Evolutionary conservation across 2,797 vertebrate genomes (phyloP), one percentile per base, ranked within the genome.

Genomic region (Tachyglossus aculeatus): DNA sequence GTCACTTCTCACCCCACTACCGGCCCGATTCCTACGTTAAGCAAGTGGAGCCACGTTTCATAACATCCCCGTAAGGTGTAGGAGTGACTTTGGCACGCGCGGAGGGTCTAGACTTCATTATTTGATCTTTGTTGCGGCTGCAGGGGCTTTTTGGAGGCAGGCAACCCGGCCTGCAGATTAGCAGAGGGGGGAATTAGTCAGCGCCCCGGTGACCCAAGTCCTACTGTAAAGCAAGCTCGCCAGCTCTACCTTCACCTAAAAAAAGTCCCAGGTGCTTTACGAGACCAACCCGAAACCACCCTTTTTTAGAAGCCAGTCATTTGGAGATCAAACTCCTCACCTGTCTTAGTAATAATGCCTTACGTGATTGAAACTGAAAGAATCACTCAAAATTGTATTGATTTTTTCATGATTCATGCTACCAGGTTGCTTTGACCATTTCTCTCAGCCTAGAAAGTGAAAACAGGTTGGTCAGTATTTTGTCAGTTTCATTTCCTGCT

Each of bases 201-300:
- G 58, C 80, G 27, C 67, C 55, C 70, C 70, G 16, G 9, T 37
- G 18, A 37, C 22, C 53, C 21, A n/a, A 53, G 22, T 24, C 25
- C 38, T 40, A 29, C 43, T 14, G 31, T 51, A 25, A 47, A n/a
- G n/a, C n/a, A n/a, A 37, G 36, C 38, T 54, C 41, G 54, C n/a
- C 4, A 2, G 53, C 67, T 55, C 34, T 53, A 43, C 45, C 56
- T 5, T 9, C 43, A 27, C 31, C 9, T 43, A 16, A 9, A 71
- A 65, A 85, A 87, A 83, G 34, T 80, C 82, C 80, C 71, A 31
- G 80, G 85, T 81, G 57, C 82, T 87, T 86, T 83, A 83, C 82
- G 73, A 57, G 55, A 52, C 41, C 7, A 2, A 38, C 5, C n/a
- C 33, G 3, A 43, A 16, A 43, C 1, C 27, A 16, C 29, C 52